Evolutionary conservation across 2,113 vertebrate genomes (phyloP), one percentile per base, ranked within the genome.

Genomic region (Dipodomys spectabilis): DNA sequence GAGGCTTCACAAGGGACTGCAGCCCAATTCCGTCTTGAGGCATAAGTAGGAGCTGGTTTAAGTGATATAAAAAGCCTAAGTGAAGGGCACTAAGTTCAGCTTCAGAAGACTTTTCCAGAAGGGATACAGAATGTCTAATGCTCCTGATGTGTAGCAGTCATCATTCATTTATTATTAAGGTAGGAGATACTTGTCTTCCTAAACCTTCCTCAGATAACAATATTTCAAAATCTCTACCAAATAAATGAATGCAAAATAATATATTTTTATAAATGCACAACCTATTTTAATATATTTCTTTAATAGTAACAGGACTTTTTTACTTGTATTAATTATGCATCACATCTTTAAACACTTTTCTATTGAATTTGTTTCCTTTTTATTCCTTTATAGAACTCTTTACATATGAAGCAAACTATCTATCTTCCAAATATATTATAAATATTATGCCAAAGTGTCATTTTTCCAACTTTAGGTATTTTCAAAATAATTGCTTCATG

Each of bases 401-500:
- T 83, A 79, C 9, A n/a, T 89, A 86, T 64, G 35, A 69, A 86
- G 15, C 44, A 23, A 64, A 72, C 28, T 86, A 39, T 68, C 15
- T 69, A 45, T 39, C 39, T 39, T 39, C 69, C 62, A 82, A 53
- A 12, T 35, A n/a, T 20, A 74, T 75, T 27, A 57, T 1, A 73
- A 90, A 65, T 77, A 69, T 75, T 49, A 49, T 7, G 28, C 13
- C 25, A 20, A 5, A 49, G 6, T 68, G 23, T 80, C 82, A 80
- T 74, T 94, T 64, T 77, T 84, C 6, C 53, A 9, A 83, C 79
- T 75, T 60, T 88, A n/a, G 23, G 84, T 19, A 28, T 92, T 88
- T 75, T 65, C 39, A 79, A 15, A 19, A 18, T 20, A 65, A 65
- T 71, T 83, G 4, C 32, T 89, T 86, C 11, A 30, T 80, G 22